These are phyloP conservation scores for Fratercula arctica DNA, from an alignment of 2,797 vertebrate genomes.

Conservation along the genomic window DNA sequence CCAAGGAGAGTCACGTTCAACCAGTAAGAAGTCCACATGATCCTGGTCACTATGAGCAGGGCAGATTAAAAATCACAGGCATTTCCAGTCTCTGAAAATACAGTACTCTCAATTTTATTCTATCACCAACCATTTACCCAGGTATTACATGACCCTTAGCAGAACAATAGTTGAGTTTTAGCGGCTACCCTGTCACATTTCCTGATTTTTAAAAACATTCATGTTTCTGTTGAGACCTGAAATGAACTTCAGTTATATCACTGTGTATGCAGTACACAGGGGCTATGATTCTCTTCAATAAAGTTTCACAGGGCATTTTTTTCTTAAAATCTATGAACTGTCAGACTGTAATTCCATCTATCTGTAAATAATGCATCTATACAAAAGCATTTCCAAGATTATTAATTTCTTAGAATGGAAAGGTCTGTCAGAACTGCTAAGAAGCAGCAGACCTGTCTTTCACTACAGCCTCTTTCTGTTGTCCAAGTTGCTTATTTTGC, in stretches of 20 bases:
- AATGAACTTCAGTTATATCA: not conserved
- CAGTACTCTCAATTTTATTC: not conserved
- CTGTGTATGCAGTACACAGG: not conserved
- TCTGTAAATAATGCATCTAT: not conserved
- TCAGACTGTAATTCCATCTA: not conserved
- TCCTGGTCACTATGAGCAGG: not conserved
- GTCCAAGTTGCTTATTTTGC: not conserved
- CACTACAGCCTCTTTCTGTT: not conserved
- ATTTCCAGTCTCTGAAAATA: not conserved
- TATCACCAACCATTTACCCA: not conserved
- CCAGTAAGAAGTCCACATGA: not conserved
- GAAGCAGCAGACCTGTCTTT: not conserved
- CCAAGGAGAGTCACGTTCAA: not conserved
- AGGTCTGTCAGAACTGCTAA: not conserved
- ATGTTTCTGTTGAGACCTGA: not conserved
- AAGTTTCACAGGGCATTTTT: not conserved
- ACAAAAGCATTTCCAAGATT: not conserved
- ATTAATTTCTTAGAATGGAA: not conserved
- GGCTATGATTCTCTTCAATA: not conserved
- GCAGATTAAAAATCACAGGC: not conserved
- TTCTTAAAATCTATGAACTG: not conserved
- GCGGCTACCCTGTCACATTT: not conserved
- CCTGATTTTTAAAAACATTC: not conserved
- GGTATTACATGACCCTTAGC: not conserved
- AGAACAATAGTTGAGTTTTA: not conserved